phyloP scores from a whole-genome alignment of 1,140 invertebrate species.

The Drosophila teissieri region DNA sequence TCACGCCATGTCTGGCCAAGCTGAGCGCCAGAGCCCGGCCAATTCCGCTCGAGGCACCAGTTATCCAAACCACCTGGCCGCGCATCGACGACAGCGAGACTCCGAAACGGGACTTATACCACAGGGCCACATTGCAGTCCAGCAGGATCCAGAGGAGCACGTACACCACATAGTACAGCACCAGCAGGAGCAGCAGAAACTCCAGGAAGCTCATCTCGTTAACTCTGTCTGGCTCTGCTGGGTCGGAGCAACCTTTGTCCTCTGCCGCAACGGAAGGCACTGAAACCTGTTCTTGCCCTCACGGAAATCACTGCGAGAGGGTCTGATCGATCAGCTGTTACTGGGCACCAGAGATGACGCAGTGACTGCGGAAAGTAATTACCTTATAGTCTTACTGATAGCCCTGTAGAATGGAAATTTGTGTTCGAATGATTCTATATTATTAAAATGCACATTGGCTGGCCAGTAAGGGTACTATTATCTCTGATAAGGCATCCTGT shows the following conservation, averaged over 20 bases:
- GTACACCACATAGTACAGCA: conserved; percentile 86
- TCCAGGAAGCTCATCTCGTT: conserved; percentile 81
- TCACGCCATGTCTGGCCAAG: conserved; percentile 89
- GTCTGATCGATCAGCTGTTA: conserved; percentile 40
- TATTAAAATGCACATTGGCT: too few relatives aligned
- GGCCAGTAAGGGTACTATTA: too few relatives aligned
- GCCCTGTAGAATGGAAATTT: too few relatives aligned
- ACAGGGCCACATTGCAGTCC: conserved; percentile 87
- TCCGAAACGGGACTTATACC: conserved; percentile 87
- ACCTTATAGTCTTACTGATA: background rate
- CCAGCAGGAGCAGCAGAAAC: conserved; percentile 85
- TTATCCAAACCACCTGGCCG: conserved; percentile 94
- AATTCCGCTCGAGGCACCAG: conserved; percentile 95
- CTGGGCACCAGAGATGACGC: conserved; percentile 21
- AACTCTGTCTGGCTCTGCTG: background rate
- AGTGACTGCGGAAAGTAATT: conserved; percentile 5
- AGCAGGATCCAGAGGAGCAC: conserved; percentile 85
- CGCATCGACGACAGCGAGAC: conserved; percentile 86
- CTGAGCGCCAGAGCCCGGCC: conserved; percentile 91
- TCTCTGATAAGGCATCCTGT: background rate
- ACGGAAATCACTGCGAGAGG: conserved; percentile 28
- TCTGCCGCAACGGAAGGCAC: conserved; percentile 36
- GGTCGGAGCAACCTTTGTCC: conserved; percentile 42
- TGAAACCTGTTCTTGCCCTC: conserved; percentile 17
- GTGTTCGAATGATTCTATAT: too few relatives aligned